Evolutionary conservation across 2,113 vertebrate species (phyloP).

Genomic region (Ammodytes marinus): DNA sequence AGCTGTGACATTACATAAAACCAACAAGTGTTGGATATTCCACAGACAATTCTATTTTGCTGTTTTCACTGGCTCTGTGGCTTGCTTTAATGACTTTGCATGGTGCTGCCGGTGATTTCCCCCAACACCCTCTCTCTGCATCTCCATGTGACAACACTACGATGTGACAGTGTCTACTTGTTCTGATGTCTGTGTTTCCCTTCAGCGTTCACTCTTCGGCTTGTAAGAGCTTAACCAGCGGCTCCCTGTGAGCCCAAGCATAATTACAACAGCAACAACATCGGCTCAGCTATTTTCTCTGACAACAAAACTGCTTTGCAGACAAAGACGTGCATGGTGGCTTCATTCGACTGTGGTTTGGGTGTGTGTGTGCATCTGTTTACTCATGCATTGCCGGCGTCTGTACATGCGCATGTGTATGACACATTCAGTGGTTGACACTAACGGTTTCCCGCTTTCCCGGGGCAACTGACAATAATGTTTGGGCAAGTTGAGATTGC

Average conservation of each 20-base stretch:
- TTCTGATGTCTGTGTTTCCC: conserved; percentile 66
- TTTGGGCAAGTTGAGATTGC: too few species aligned
- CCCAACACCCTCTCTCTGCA: conserved; percentile 5
- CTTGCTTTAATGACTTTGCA: conserved; percentile 55
- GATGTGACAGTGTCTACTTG: conserved; percentile 55
- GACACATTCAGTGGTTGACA: too few species aligned
- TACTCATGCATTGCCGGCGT: background rate
- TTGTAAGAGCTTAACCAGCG: conserved; percentile 69
- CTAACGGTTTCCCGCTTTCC: too few species aligned
- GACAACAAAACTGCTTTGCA: conserved; percentile 68
- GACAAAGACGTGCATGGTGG: conserved; percentile 39
- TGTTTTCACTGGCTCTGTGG: conserved; percentile 10
- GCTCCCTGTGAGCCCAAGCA: conserved; percentile 64
- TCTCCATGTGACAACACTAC: conserved; percentile 39
- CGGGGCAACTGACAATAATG: too few species aligned
- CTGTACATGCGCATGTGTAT: background rate
- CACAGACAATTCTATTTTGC: conserved; percentile 16
- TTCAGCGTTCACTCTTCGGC: conserved; percentile 59
- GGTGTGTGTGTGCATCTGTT: background rate
- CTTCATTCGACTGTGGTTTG: conserved; percentile 33
- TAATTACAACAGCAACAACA: conserved; percentile 73
- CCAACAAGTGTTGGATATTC: conserved; percentile 33
- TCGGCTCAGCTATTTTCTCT: conserved; percentile 67
- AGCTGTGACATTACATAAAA: conserved; percentile 13
- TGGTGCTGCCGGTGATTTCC: conserved; percentile 55